A percentile compares a stretch with the other conserved stretches of the same genome.
Evolutionary conservation across 2,888 invertebrate species (phyloP).

Genomic region (Limnephilus lunatus): DNA sequence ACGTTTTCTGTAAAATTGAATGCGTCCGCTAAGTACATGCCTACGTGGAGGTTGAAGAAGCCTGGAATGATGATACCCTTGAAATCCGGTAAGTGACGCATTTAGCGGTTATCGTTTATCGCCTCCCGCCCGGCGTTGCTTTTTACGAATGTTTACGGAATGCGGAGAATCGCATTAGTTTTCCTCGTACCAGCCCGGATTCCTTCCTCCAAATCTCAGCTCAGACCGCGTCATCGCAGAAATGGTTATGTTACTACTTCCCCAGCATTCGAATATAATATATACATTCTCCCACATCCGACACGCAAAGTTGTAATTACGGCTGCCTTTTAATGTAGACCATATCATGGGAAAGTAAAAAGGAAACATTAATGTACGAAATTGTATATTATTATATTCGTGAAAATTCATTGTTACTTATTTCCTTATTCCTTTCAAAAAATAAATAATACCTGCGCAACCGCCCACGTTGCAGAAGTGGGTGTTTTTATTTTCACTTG

Average conservation of each 20-base stretch:
- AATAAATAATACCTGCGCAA: slow-evolving; percentile 37
- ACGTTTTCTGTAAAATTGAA: background rate
- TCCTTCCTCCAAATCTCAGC: slow-evolving; percentile 40
- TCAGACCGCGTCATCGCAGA: slow-evolving; percentile 25
- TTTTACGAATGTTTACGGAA: slow-evolving; percentile 40
- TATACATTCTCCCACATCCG: slow-evolving; percentile 17
- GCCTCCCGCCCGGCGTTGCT: background rate
- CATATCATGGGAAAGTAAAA: slow-evolving; percentile 60
- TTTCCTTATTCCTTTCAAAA: slow-evolving; percentile 37
- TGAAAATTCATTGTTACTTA: slow-evolving; percentile 46
- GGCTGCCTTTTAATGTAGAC: slow-evolving; percentile 59
- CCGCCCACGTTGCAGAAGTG: slow-evolving; percentile 9
- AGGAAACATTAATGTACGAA: slow-evolving; percentile 46
- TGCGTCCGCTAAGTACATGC: background rate
- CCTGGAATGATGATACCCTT: background rate
- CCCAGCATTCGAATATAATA: slow-evolving; percentile 22
- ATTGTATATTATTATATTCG: slow-evolving; percentile 46
- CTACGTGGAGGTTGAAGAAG: background rate
- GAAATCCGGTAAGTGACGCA: background rate
- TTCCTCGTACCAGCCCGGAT: slow-evolving; percentile 7
- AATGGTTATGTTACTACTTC: slow-evolving; percentile 24
- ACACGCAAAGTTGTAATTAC: slow-evolving; percentile 64
- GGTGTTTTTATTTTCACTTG: slow-evolving; percentile 36
- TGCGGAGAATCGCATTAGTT: slow-evolving; percentile 23
- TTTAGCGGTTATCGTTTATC: background rate